A percentile compares a stretch with the other conserved stretches of the same genome.
Conservation (phyloP, 2,888 invertebrate genomes). For the Venusia cambrica region DNA sequence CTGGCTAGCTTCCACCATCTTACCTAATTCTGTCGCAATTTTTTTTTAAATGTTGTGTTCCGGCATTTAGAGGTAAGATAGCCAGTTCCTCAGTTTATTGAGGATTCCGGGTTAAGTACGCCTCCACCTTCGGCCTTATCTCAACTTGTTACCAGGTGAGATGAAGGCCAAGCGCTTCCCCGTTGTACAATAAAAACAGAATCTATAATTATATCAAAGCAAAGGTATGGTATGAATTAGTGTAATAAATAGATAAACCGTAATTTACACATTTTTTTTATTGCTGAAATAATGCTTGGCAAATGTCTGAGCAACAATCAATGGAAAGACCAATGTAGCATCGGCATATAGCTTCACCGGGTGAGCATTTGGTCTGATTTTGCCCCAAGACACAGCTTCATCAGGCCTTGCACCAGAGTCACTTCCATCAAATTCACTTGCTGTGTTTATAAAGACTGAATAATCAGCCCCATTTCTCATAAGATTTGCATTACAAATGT, state of each 20-base stretch:
- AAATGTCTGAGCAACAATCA: constrained; percentile 98
- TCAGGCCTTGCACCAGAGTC: constrained; percentile 99
- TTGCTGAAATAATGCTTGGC: constrained; percentile 84
- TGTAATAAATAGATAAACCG: constrained; percentile 2
- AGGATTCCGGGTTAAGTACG: no score
- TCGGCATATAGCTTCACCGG: constrained; percentile 98
- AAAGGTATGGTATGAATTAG: no score
- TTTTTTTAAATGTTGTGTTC: no score
- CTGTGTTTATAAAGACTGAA: constrained; percentile 97
- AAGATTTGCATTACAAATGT: constrained; percentile 99
- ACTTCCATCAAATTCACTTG: constrained; percentile 97
- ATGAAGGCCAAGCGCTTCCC: no score
- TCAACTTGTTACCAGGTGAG: no score
- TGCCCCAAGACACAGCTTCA: constrained; percentile 99
- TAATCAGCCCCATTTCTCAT: constrained; percentile 99
- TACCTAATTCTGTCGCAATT: no score
- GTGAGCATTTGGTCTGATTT: constrained; percentile 92
- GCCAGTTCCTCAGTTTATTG: no score
- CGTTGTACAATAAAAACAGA: no score
- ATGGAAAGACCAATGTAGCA: constrained; percentile 95
- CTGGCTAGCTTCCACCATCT: no score
- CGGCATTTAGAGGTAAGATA: no score
- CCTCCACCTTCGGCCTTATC: no score
- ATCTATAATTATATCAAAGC: no score
- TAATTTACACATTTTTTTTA: constrained; percentile 72